phyloP scores from a whole-genome alignment of 53 echinoderm and acorn worm species.

The Antedon mediterranea region DNA sequence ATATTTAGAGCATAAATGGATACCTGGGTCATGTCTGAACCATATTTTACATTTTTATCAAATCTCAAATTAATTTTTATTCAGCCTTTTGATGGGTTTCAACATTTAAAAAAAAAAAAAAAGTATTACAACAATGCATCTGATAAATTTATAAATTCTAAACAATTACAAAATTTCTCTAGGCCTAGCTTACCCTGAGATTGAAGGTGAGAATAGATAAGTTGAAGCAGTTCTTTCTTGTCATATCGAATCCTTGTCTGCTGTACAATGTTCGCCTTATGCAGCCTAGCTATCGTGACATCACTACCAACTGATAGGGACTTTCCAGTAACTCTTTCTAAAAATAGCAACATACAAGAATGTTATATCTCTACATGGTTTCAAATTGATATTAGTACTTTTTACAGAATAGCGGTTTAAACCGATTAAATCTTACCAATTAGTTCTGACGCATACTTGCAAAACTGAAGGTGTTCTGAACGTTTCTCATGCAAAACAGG shows the following conservation, averaged over 20 bases:
- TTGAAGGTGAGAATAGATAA: slow-evolving; percentile 65
- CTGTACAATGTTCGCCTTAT: slow-evolving; percentile 88
- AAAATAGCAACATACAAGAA: neutral
- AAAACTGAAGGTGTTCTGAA: slow-evolving; percentile 74
- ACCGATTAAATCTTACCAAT: slow-evolving; percentile 84
- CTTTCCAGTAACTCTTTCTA: slow-evolving; percentile 95
- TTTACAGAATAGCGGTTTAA: too few species aligned
- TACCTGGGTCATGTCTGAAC: too few species aligned
- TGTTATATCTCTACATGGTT: too few species aligned
- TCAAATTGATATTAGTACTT: too few species aligned
- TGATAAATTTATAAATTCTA: too few species aligned
- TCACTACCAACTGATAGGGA: slow-evolving; percentile 81
- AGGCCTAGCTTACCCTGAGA: slow-evolving; percentile 83
- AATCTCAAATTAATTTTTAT: too few species aligned
- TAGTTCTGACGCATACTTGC: slow-evolving; percentile 80
- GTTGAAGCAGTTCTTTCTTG: slow-evolving; percentile 68
- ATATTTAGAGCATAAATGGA: too few species aligned
- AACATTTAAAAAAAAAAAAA: too few species aligned
- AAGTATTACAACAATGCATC: too few species aligned
- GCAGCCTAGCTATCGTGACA: slow-evolving; percentile 76
- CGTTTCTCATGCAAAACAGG: slow-evolving; percentile 89
- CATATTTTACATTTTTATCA: too few species aligned
- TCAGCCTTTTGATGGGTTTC: too few species aligned
- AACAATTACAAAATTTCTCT: too few species aligned
- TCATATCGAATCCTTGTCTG: slow-evolving; percentile 87